These are phyloP conservation scores for Myotis daubentonii DNA, from an alignment of 2,797 vertebrate species.

Conservation along the genomic window DNA sequence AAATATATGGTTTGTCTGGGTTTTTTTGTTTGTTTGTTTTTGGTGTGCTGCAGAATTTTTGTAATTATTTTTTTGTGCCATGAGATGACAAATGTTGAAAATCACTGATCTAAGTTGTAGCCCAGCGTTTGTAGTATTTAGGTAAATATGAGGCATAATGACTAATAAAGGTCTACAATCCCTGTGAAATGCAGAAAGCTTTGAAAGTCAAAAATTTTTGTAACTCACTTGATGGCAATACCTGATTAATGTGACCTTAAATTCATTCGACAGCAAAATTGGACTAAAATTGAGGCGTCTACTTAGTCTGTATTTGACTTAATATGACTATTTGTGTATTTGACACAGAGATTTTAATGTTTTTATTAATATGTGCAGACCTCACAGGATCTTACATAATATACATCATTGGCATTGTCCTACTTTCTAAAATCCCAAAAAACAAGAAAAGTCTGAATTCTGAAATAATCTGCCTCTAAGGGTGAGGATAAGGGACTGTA, in stretches of 20 bases:
- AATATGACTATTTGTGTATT: neutral
- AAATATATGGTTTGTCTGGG: too few relatives aligned
- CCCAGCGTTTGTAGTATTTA: neutral
- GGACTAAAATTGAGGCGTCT: neutral
- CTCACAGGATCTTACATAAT: neutral
- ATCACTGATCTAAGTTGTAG: neutral
- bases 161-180: neutral
- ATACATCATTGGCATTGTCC: neutral
- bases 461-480: neutral
- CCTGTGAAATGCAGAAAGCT: neutral
- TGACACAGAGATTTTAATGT: neutral
- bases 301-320: neutral
- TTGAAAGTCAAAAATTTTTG: neutral
- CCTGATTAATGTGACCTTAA: neutral
- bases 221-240: neutral
- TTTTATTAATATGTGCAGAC: neutral
- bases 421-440: neutral
- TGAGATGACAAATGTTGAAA: neutral
- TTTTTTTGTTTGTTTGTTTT: neutral
- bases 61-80: neutral
- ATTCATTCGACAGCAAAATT: slow-evolving; percentile 4
- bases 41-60: neutral
- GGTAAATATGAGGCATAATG: neutral
- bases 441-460: neutral
- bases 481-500: neutral